phyloP scores from a whole-genome alignment of 2,797 vertebrate species.

The Syncerus caffer region DNA sequence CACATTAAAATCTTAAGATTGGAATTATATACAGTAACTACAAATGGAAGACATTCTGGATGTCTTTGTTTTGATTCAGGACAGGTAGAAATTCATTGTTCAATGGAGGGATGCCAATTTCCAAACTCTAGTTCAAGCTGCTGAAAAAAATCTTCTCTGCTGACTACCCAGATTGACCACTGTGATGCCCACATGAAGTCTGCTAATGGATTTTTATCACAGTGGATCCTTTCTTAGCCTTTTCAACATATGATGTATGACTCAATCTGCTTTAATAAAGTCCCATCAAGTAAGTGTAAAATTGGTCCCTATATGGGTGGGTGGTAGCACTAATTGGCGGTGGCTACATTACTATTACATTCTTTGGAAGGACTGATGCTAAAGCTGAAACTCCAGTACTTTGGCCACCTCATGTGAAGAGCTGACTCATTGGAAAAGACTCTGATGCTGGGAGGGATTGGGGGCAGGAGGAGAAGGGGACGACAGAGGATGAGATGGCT shows the following conservation, averaged over 20 bases:
- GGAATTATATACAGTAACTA: neutral
- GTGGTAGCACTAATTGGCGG: neutral
- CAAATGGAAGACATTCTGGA: neutral
- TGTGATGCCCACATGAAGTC: neutral
- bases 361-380: no score
- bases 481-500: no score
- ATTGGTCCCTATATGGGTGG: neutral
- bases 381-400: no score
- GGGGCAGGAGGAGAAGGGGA: no score
- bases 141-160: neutral
- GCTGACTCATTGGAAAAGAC: no score
- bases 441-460: no score
- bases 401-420: no score
- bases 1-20: conserved; percentile 7
- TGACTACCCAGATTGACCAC: neutral
- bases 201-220: neutral
- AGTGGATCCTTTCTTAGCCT: neutral
- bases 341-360: neutral
- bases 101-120: neutral
- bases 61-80: neutral
- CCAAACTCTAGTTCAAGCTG: neutral
- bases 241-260: neutral
- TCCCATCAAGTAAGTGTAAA: neutral
- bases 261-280: neutral
- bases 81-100: neutral